A percentile compares a stretch with the other conserved stretches of the same genome.
phyloP scores from a whole-genome alignment of 2,888 invertebrate genomes.

The Mongoloraphidia duomilia region DNA sequence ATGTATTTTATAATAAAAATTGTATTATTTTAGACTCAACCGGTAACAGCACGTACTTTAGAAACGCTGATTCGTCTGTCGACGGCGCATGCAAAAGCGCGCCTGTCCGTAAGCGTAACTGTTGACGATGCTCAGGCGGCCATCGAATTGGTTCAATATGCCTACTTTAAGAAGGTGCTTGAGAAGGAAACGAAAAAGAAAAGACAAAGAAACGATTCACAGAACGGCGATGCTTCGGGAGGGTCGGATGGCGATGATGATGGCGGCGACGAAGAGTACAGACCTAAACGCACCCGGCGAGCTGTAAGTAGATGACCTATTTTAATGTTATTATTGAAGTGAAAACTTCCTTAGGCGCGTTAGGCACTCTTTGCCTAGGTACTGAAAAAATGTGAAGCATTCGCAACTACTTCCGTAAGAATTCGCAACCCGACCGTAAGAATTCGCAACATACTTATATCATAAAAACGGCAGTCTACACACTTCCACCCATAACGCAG shows the following conservation, averaged over 20 bases:
- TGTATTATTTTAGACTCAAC: constrained; percentile 63
- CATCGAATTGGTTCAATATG: constrained; percentile 86
- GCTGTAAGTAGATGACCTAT: constrained; percentile 22
- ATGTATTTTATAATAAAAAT: not conserved
- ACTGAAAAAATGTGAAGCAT: no score
- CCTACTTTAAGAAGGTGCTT: constrained; percentile 88
- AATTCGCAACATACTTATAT: no score
- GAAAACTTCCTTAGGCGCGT: no score
- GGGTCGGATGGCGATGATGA: constrained; percentile 32
- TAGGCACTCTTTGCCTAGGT: no score
- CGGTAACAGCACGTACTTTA: constrained; percentile 88
- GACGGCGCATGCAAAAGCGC: constrained; percentile 92
- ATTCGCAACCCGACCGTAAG: no score
- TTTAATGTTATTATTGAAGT: not conserved
- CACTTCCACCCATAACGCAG: no score
- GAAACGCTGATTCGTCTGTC: constrained; percentile 95
- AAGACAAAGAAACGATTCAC: constrained; percentile 37
- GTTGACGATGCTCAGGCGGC: constrained; percentile 79
- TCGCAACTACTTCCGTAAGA: no score
- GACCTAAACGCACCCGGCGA: constrained; percentile 31
- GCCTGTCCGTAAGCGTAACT: constrained; percentile 75
- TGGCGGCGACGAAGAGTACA: constrained; percentile 23
- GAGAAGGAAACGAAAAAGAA: constrained; percentile 59
- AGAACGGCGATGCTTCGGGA: constrained; percentile 32
- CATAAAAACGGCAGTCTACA: no score